Percentiles rank a stretch among this genome's conserved stretches.
Conservation (phyloP, 2,888 invertebrate genomes). For the Caenorhabditis sp. region DNA sequence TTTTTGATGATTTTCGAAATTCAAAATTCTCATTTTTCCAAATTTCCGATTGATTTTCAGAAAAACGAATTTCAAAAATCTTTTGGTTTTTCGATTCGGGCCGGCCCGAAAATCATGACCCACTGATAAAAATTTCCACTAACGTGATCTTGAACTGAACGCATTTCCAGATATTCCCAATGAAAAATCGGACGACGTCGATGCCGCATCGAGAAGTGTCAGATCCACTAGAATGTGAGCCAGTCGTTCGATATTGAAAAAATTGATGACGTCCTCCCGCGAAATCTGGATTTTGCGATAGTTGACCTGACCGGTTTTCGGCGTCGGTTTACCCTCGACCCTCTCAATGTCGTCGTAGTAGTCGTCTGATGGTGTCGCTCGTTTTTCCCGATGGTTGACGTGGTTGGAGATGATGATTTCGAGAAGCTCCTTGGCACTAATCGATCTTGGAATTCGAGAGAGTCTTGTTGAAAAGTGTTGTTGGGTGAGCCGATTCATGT, state of each 20-base stretch:
- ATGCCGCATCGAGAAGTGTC: slow-evolving; percentile 52
- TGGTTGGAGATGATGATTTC: slow-evolving; percentile 44
- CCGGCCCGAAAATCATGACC: no score
- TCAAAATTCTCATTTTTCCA: no score
- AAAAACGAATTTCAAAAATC: no score
- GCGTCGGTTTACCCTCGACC: slow-evolving; percentile 21
- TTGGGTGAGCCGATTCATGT: slow-evolving; percentile 56
- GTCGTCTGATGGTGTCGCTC: slow-evolving; percentile 38
- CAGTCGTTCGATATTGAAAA: slow-evolving; percentile 55
- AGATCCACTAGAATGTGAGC: slow-evolving; percentile 53
- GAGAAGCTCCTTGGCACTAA: slow-evolving; percentile 53
- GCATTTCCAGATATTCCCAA: slow-evolving; percentile 56
- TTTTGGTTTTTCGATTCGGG: no score
- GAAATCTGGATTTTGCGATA: slow-evolving; percentile 30
- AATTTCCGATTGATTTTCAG: no score
- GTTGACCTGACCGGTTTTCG: neutral
- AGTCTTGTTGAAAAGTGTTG: slow-evolving; percentile 55
- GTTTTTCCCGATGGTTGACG: slow-evolving; percentile 22
- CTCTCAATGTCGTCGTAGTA: slow-evolving; percentile 50
- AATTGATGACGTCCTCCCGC: slow-evolving; percentile 48
- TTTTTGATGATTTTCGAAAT: no score
- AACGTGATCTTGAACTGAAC: slow-evolving; percentile 47
- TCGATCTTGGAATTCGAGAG: slow-evolving; percentile 45
- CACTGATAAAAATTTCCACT: no score
- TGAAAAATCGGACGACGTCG: slow-evolving; percentile 50